Percentiles rank a stretch among this genome's conserved stretches.
Evolutionary conservation across 1,140 invertebrate species (phyloP).

Genomic region (Phymorhynchus buccinoides): DNA sequence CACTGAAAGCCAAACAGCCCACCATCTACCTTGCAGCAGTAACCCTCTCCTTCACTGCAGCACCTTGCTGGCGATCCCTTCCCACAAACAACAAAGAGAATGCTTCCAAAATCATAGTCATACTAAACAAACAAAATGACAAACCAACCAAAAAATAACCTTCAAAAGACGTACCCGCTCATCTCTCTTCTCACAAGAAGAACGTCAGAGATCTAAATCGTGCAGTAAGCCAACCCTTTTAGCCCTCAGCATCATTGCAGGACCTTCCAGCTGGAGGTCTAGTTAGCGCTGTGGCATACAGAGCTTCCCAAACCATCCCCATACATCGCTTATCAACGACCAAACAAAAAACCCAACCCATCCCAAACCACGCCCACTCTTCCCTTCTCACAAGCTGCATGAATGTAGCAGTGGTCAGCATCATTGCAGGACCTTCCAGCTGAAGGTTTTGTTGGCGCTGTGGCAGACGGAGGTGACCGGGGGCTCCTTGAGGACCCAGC

Average conservation of each 20-base stretch:
- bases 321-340: background rate
- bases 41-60: too few species aligned
- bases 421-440: constrained; percentile 45
- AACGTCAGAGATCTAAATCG: background rate
- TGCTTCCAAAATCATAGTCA: too few species aligned
- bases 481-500: constrained; percentile 82
- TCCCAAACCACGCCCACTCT: background rate
- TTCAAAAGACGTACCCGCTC: too few species aligned
- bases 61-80: too few species aligned
- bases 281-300: constrained; percentile 66
- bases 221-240: background rate
- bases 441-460: constrained; percentile 40
- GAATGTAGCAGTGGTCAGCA: too few species aligned
- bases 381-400: background rate
- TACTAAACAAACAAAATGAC: too few species aligned
- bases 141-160: too few species aligned
- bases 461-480: constrained; percentile 82
- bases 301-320: constrained; percentile 70
- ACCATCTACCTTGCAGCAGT: too few species aligned
- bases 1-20: too few species aligned
- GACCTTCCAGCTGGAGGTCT: constrained; percentile 45
- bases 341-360: background rate
- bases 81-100: too few species aligned
- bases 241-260: constrained; percentile 10
- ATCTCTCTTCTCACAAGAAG: too few species aligned